A percentile compares a stretch with the other conserved stretches of the same genome.
Evolutionary conservation across 2,888 invertebrate genomes (phyloP).

Genomic region (Lamellibrachia columna): DNA sequence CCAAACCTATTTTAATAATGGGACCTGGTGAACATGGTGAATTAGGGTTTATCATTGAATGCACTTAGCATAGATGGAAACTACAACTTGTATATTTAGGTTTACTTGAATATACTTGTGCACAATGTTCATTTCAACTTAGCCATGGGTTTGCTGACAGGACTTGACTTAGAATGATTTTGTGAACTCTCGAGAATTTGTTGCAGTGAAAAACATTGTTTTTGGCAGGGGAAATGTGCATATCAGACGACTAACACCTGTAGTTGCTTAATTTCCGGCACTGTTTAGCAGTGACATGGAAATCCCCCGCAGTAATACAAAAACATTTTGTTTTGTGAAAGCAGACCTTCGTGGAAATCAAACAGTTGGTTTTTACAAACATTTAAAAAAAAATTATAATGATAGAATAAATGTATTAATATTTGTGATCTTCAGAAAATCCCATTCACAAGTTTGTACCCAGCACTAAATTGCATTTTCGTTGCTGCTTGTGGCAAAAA

Average conservation of each 20-base stretch:
- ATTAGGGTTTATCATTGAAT: too few relatives aligned
- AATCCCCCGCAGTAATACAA: background rate
- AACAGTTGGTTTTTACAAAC: background rate
- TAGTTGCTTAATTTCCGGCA: background rate
- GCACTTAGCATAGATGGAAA: too few relatives aligned
- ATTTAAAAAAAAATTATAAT: too few relatives aligned
- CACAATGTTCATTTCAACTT: background rate
- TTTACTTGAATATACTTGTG: background rate
- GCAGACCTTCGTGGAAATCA: background rate
- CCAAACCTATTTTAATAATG: too few relatives aligned
- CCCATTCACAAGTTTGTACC: background rate
- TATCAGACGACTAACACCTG: background rate
- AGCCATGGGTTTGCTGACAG: too few relatives aligned
- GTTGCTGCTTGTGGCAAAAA: background rate
- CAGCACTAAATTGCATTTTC: background rate
- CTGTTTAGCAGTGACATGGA: background rate
- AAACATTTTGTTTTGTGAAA: background rate
- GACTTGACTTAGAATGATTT: background rate
- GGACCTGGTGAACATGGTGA: too few relatives aligned
- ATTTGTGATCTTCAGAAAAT: background rate
- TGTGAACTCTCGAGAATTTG: background rate
- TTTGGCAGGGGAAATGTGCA: background rate
- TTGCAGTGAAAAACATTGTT: background rate
- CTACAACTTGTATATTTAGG: background rate
- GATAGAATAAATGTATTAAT: too few relatives aligned